Base-by-base conservation (phyloP, 2,888 invertebrate species). In the Eilema griseolum region DNA sequence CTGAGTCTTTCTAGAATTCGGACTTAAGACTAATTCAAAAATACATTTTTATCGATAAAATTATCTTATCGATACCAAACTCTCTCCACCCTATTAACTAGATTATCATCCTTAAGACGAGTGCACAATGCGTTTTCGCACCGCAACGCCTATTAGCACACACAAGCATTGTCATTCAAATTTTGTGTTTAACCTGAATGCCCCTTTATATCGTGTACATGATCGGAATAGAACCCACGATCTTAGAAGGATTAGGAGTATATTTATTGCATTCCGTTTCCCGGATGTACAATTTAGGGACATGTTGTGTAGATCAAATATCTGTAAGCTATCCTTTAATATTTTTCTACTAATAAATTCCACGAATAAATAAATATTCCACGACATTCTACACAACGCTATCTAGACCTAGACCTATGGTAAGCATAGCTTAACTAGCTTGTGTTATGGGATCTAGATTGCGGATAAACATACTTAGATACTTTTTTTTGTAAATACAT, bases 91-190 rank as follows among this genome's bases (percentile, higher is more conserved):
- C 78, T 82, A 75, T 16, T n/a, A 46, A 46, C 86, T 84, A 87
- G 92, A 92, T 95, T 93, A 93, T 89, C 90, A 83, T 81, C 79
- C 80, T 86, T 82, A 85, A 88, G 85, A 83, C 77, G 77, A 79
- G 73, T 78, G 74, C 86, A 92, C 90, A 93, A 93, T 87, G 85
- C 80, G 75, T 80, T 87, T 91, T 92, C 90, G 90, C 93, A 93
- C 95, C 93, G 93, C 93, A 92, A 90, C 92, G 93, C 91, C 90
- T 93, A 91, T 94, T 94, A 94, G 89, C 76, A 87, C 81, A 89
- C 89, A 88, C 81, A 85, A 66, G 84, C 85, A 90, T 95, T 95
- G 93, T 95, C 85, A 94, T 94, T 93, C 68, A 90, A 89, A 94
- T 94, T 83, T 75, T 89, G 90, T 93, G 93, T 94, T 94, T 92